Evolutionary conservation across 2,797 vertebrate genomes (phyloP).

Genomic region (Lithobates sylvaticus): DNA sequence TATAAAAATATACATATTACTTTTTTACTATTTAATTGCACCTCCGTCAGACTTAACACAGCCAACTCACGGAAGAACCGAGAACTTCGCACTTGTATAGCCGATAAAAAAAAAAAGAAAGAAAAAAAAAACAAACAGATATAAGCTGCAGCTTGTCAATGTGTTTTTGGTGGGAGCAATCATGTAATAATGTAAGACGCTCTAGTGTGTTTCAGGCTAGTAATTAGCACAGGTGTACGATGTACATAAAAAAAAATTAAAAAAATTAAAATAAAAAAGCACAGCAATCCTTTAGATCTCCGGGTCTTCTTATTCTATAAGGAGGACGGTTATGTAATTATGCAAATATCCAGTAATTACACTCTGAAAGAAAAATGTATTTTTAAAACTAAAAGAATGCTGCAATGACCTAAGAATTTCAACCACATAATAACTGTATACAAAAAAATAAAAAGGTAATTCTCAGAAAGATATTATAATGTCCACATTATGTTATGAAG

Average conservation of each 20-base stretch:
- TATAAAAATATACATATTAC: conserved; percentile 17
- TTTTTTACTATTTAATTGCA: not conserved
- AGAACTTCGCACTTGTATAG: not conserved
- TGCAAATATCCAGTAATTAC: conserved; percentile 23
- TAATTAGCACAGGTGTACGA: conserved; percentile 44
- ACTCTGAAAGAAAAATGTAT: conserved; percentile 10
- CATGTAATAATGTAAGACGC: not conserved
- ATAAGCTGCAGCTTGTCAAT: not conserved
- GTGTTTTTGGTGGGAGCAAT: not conserved
- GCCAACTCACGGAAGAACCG: not conserved
- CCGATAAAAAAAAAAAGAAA: not conserved
- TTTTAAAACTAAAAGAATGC: conserved; percentile 11
- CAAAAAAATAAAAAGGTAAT: too few relatives aligned
- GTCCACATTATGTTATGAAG: not conserved
- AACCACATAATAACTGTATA: conserved; percentile 12
- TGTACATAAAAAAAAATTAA: not conserved
- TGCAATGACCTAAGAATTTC: not conserved
- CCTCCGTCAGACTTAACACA: not conserved
- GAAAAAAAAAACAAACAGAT: not conserved
- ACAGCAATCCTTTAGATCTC: conserved; percentile 13
- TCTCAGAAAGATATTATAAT: not conserved
- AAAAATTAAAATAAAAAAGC: not conserved
- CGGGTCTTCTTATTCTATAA: not conserved
- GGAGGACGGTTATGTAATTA: conserved; percentile 30
- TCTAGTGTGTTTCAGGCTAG: not conserved